phyloP scores from a whole-genome alignment of 2,888 invertebrate genomes.

The Helicoverpa assulta region DNA sequence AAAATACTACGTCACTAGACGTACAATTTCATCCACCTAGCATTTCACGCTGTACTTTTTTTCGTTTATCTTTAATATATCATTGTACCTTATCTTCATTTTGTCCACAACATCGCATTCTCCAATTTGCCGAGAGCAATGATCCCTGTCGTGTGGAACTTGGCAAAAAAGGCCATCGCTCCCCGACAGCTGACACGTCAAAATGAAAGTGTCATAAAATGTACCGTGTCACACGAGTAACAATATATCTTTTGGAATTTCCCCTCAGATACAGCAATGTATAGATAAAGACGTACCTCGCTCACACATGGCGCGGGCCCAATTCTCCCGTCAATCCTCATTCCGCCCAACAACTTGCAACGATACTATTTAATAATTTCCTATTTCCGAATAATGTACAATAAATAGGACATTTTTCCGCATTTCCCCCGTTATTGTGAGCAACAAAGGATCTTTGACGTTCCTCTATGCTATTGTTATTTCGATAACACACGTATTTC shows the following conservation, averaged over 20 bases:
- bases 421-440: constrained; percentile 24
- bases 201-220: constrained; percentile 40
- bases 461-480: constrained; percentile 49
- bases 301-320: constrained; percentile 11
- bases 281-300: constrained; percentile 21
- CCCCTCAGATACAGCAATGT: constrained; percentile 3
- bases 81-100: neutral
- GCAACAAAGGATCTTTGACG: constrained; percentile 53
- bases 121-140: neutral
- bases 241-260: constrained; percentile 31
- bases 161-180: constrained; percentile 1
- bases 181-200: constrained; percentile 31
- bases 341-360: constrained; percentile 28
- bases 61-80: constrained; percentile 2
- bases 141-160: neutral
- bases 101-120: neutral
- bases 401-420: constrained; percentile 38
- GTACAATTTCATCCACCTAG: neutral
- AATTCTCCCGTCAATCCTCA: constrained; percentile 7
- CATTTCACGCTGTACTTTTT: neutral
- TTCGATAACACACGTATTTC: constrained; percentile 51
- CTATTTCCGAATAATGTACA: constrained; percentile 37
- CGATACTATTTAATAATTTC: constrained; percentile 48
- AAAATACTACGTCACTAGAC: neutral
- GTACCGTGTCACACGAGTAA: constrained; percentile 23